These are phyloP conservation scores for Hyalella azteca DNA, from an alignment of 2,888 invertebrate species.

Conservation along the genomic window DNA sequence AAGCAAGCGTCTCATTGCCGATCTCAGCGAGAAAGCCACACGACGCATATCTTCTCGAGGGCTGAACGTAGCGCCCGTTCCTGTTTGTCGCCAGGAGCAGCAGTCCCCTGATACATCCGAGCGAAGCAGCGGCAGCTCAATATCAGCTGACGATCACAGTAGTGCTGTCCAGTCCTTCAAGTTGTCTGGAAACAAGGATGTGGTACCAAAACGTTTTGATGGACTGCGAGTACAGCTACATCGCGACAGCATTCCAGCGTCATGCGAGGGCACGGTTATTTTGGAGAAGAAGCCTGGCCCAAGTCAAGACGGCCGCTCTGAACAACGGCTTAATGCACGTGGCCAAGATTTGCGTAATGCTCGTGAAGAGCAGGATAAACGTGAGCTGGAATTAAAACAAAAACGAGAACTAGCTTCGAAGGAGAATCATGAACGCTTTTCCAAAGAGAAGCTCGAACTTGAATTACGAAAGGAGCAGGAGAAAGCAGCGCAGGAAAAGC, in stretches of 20 bases:
- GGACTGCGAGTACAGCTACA: background rate
- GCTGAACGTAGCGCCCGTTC: background rate
- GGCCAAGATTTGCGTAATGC: background rate
- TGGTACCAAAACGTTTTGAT: background rate
- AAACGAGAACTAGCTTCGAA: background rate
- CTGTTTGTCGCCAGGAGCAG: background rate
- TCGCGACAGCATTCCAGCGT: background rate
- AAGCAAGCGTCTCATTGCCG: conserved; percentile 7
- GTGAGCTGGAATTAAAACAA: background rate
- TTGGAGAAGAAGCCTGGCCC: background rate
- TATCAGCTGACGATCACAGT: background rate
- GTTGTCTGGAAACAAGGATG: background rate
- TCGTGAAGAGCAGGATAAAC: background rate
- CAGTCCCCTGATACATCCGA: conserved; percentile 30
- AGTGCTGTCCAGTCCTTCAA: background rate
- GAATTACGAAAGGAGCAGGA: background rate
- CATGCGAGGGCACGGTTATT: background rate
- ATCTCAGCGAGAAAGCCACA: conserved; percentile 1
- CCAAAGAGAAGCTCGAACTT: background rate
- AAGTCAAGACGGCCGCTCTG: background rate
- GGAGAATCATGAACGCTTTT: background rate
- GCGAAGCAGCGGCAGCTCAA: background rate
- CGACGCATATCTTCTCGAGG: background rate
- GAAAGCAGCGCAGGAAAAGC: background rate
- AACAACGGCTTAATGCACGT: background rate